These are phyloP conservation scores for Murina feae DNA, from an alignment of 2,113 vertebrate genomes.

Conservation along the genomic window DNA sequence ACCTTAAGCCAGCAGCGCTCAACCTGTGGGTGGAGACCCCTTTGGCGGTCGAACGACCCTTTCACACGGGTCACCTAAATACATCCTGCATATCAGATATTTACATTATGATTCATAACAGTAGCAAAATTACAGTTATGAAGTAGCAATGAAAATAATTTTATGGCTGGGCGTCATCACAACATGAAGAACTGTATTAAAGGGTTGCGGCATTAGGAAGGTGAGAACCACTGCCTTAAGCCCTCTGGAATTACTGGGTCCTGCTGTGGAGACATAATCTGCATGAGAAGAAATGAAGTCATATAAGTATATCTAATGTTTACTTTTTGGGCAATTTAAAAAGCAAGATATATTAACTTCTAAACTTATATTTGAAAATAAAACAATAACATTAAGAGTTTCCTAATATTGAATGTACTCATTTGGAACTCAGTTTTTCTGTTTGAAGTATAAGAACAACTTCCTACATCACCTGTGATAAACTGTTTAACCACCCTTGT, in stretches of 20 bases:
- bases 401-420: slow-evolving; percentile 70
- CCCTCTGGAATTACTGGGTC: slow-evolving; percentile 51
- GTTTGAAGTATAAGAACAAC: neutral
- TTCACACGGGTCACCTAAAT: too few species aligned
- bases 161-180: too few species aligned
- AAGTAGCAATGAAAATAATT: too few species aligned
- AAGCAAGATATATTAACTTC: slow-evolving; percentile 3
- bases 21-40: too few species aligned
- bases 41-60: too few species aligned
- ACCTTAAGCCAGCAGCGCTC: slow-evolving; percentile 14
- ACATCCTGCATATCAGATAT: too few species aligned
- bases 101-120: too few species aligned
- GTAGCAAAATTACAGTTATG: too few species aligned
- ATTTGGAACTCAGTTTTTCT: slow-evolving; percentile 49
- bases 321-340: slow-evolving; percentile 62
- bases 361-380: slow-evolving; percentile 33
- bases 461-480: neutral
- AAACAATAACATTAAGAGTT: slow-evolving; percentile 51
- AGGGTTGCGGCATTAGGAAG: too few species aligned
- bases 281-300: slow-evolving; percentile 29
- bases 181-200: too few species aligned
- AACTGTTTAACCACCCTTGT: neutral
- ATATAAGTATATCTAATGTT: slow-evolving; percentile 45
- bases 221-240: too few species aligned
- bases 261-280: neutral